A percentile compares a stretch with the other conserved stretches of the same genome.
These are phyloP conservation scores for Baronia brevicornis DNA, from an alignment of 2,888 invertebrate genomes.

Conservation along the genomic window DNA sequence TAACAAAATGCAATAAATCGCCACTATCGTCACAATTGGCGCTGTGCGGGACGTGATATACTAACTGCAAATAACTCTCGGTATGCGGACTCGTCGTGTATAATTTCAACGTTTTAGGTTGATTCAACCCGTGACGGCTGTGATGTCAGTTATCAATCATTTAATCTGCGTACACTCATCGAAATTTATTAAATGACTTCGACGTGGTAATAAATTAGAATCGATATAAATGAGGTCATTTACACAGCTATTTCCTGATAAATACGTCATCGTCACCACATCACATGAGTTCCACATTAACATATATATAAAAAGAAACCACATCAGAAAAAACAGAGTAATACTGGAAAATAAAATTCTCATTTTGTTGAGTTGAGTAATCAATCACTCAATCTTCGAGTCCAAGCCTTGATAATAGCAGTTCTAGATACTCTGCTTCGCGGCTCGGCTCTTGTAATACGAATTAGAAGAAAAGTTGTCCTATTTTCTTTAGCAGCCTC, in stretches of 20 bases:
- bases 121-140: slow-evolving; percentile 6
- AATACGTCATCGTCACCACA: slow-evolving; percentile 4
- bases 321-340: too few relatives aligned
- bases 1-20: slow-evolving; percentile 8
- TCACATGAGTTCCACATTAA: slow-evolving; percentile 5
- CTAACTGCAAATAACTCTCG: slow-evolving; percentile 2
- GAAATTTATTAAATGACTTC: slow-evolving; percentile 9
- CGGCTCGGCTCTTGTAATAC: too few relatives aligned
- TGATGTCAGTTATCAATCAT: slow-evolving; percentile 9
- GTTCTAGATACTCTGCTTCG: too few relatives aligned
- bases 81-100: background rate
- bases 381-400: too few relatives aligned
- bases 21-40: background rate
- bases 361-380: too few relatives aligned
- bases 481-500: too few relatives aligned
- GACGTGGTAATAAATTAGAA: slow-evolving; percentile 10
- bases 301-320: too few relatives aligned
- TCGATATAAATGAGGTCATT: slow-evolving; percentile 12
- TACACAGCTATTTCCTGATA: slow-evolving; percentile 10
- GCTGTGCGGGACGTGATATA: slow-evolving; percentile 1
- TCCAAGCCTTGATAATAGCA: too few relatives aligned
- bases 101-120: slow-evolving; percentile 8
- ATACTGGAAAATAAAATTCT: too few relatives aligned
- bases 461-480: too few relatives aligned
- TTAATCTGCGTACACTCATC: slow-evolving; percentile 12